These are phyloP conservation scores for Haliclona indistincta DNA, from an alignment of 37 sponge, comb jelly and placozoan genomes.

Conservation along the genomic window DNA sequence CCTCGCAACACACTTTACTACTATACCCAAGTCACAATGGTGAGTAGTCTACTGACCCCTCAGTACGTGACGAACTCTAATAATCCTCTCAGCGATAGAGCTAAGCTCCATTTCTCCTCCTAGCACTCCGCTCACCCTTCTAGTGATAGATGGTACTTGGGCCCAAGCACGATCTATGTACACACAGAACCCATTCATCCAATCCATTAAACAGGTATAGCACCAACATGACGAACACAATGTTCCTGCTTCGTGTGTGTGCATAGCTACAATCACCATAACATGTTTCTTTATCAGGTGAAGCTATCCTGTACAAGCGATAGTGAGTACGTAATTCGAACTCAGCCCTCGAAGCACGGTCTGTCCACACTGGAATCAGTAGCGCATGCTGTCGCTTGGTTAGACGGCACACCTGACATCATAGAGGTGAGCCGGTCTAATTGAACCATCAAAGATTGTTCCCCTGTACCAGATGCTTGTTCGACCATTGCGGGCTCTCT, in stretches of 20 bases:
- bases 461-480: conserved; percentile 46
- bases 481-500: conserved; percentile 71
- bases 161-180: conserved; percentile 67
- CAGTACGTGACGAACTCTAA: not conserved
- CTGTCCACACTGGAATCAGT: conserved; percentile 90
- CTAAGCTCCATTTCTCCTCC: not conserved
- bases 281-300: conserved; percentile 38
- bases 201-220: conserved; percentile 36
- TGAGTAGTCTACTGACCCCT: not conserved
- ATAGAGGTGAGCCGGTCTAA: conserved; percentile 36
- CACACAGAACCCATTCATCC: conserved; percentile 49
- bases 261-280: not conserved
- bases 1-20: conserved; percentile 21
- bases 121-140: not conserved
- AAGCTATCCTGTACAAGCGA: conserved; percentile 25
- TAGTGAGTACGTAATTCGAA: conserved; percentile 92
- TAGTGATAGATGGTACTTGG: conserved; percentile 90
- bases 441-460: not conserved
- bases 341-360: conserved; percentile 80
- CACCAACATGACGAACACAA: not conserved
- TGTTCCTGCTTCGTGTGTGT: conserved; percentile 22
- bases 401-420: conserved; percentile 63
- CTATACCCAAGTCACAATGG: conserved; percentile 67
- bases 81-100: conserved; percentile 32
- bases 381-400: conserved; percentile 73